These are phyloP conservation scores for Callocephalon fimbriatum DNA, from an alignment of 2,113 vertebrate genomes.

Conservation along the genomic window DNA sequence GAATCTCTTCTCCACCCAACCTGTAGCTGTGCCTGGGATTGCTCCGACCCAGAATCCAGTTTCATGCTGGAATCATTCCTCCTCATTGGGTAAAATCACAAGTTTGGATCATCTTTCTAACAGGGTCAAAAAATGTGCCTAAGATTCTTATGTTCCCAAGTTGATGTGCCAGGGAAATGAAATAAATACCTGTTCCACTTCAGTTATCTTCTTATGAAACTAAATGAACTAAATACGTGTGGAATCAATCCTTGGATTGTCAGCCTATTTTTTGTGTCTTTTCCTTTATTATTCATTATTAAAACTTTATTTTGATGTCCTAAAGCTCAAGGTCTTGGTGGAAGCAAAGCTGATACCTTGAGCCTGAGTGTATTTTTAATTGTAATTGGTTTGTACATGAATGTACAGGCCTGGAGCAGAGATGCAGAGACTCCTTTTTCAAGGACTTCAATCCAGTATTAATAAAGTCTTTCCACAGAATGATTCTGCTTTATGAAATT, in stretches of 20 bases:
- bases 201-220: neutral
- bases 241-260: neutral
- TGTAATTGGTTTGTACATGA: neutral
- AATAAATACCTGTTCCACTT: neutral
- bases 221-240: neutral
- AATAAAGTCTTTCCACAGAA: neutral
- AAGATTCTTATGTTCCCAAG: neutral
- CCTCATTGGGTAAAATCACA: neutral
- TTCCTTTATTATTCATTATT: neutral
- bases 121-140: neutral
- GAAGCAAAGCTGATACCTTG: neutral
- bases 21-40: too few relatives aligned
- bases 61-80: neutral
- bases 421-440: neutral
- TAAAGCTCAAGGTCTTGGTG: neutral
- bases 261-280: neutral
- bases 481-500: neutral
- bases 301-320: neutral
- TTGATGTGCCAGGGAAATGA: neutral
- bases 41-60: neutral
- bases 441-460: neutral
- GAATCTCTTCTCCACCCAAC: too few relatives aligned
- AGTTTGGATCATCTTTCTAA: neutral
- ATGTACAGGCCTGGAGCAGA: neutral
- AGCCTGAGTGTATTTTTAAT: neutral